Conservation (phyloP, 53 echinoderm and acorn worm species). For the Holothuria scabra region DNA sequence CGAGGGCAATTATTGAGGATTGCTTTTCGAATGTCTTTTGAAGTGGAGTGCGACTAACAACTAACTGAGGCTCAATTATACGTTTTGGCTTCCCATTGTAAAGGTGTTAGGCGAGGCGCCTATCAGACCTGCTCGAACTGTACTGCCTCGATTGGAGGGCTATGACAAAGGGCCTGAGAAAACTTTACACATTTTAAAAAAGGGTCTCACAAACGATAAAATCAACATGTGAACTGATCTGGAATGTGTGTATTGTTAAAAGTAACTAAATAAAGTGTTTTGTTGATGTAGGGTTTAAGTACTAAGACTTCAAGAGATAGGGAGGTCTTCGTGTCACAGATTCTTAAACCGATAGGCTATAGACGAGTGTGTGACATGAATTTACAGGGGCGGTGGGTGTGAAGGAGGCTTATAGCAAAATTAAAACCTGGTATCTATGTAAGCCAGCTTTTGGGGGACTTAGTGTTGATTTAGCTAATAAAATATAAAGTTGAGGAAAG, state of each 20-base stretch:
- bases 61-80: constrained; percentile 18
- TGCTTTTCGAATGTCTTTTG: constrained; percentile 40
- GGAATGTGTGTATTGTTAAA: constrained; percentile 33
- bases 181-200: constrained; percentile 35
- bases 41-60: constrained; percentile 39
- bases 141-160: constrained; percentile 24
- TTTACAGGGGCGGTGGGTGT: no score
- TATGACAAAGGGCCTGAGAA: constrained; percentile 16
- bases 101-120: constrained; percentile 38
- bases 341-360: constrained; percentile 4
- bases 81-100: constrained; percentile 40
- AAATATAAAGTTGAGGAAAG: no score
- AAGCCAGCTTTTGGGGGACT: no score
- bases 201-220: constrained; percentile 43
- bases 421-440: no score
- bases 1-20: constrained; percentile 32
- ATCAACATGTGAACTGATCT: constrained; percentile 42
- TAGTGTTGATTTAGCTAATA: no score
- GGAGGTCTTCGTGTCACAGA: constrained; percentile 15
- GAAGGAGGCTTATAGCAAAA: no score
- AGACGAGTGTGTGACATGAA: no score
- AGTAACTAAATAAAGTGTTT: constrained; percentile 44
- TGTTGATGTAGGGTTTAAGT: constrained; percentile 35
- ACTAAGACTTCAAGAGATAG: constrained; percentile 1
- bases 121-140: constrained; percentile 22